Percentiles rank a stretch among this genome's conserved stretches.
These are phyloP conservation scores for Sebastiscus albofasciatus DNA, from an alignment of 2,797 vertebrate species.

Conservation along the genomic window DNA sequence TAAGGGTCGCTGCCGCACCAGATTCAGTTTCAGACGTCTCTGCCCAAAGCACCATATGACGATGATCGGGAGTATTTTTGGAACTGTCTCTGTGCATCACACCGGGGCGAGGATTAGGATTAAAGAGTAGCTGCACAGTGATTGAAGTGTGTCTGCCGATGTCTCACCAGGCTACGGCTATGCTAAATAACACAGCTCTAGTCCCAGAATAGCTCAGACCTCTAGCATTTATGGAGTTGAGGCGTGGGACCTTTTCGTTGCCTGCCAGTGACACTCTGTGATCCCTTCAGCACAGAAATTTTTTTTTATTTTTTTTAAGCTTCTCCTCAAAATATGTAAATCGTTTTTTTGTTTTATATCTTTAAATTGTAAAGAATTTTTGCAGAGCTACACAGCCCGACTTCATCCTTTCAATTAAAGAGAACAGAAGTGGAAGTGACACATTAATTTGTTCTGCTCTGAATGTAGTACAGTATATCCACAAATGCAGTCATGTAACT, in stretches of 20 bases:
- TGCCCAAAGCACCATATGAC: not conserved
- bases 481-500: not conserved
- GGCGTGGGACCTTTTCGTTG: constrained; percentile 27
- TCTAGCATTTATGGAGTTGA: constrained; percentile 3
- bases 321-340: not conserved
- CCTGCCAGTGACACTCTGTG: constrained; percentile 29
- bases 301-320: not conserved
- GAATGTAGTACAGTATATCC: not conserved
- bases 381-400: not conserved
- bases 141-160: constrained; percentile 54
- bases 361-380: not conserved
- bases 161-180: constrained; percentile 34
- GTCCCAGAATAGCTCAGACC: constrained; percentile 42
- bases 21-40: too few species aligned
- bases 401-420: constrained; percentile 33
- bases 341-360: not conserved
- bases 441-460: constrained; percentile 34
- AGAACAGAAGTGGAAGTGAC: constrained; percentile 11
- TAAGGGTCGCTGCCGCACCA: too few species aligned
- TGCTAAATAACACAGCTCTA: constrained; percentile 30
- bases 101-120: constrained; percentile 48
- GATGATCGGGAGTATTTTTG: constrained; percentile 32
- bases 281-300: not conserved
- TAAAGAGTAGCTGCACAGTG: constrained; percentile 32
- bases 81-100: constrained; percentile 22